These are phyloP conservation scores for Neuroscelio doddi DNA, from an alignment of 2,888 invertebrate species.

Conservation along the genomic window DNA sequence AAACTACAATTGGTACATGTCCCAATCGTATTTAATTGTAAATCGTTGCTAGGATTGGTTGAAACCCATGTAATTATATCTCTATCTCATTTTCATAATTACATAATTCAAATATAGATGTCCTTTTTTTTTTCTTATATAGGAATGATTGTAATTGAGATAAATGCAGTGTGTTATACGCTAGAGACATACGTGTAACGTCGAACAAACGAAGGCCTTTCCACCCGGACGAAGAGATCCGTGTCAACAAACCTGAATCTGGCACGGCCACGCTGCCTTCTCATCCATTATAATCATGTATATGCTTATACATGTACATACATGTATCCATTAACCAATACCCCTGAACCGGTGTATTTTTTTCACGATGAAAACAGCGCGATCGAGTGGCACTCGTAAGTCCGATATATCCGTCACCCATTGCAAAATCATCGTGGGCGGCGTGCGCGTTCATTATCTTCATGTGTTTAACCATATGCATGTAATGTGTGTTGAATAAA, in stretches of 20 bases:
- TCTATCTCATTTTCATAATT: background rate
- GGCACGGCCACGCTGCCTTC: constrained; percentile 55
- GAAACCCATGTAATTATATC: no score
- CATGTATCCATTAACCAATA: constrained; percentile 48
- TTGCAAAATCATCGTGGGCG: constrained; percentile 45
- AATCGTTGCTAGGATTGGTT: no score
- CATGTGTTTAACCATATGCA: background rate
- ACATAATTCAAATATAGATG: constrained; percentile 5
- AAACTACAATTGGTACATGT: no score
- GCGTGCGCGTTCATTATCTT: constrained; percentile 11
- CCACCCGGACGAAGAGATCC: constrained; percentile 56
- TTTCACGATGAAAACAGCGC: constrained; percentile 26
- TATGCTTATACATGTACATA: constrained; percentile 38
- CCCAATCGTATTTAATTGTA: no score
- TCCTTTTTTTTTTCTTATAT: constrained; percentile 17
- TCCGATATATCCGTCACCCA: constrained; percentile 35
- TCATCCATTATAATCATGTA: constrained; percentile 53
- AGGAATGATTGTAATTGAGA: constrained; percentile 19
- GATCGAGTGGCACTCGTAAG: constrained; percentile 46
- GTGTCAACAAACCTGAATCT: constrained; percentile 64
- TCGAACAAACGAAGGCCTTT: constrained; percentile 51
- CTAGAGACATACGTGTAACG: constrained; percentile 34
- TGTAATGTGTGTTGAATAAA: background rate
- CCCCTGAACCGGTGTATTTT: constrained; percentile 30
- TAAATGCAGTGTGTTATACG: constrained; percentile 23